phyloP scores from a whole-genome alignment of 2,888 invertebrate genomes.

The Xanthia togata region DNA sequence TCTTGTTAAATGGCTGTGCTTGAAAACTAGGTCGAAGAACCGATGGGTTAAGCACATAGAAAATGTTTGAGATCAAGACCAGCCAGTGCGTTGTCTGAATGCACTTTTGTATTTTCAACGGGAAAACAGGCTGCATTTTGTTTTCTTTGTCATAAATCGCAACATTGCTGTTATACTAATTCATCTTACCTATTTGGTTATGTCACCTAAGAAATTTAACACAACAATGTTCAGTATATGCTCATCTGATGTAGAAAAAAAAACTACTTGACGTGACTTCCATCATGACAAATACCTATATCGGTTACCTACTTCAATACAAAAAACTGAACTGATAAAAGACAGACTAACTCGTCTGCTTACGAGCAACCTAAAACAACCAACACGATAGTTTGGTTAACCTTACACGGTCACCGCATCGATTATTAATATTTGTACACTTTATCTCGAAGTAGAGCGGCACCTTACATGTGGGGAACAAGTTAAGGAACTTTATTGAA shows the following conservation, averaged over 20 bases:
- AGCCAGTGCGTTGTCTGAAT: neutral
- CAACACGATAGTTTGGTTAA: conserved; percentile 30
- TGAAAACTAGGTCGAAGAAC: neutral
- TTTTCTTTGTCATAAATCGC: neutral
- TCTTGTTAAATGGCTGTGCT: conserved; percentile 1
- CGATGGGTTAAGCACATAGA: accelerated
- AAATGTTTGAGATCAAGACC: neutral
- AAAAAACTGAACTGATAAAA: conserved; percentile 26
- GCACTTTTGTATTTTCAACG: neutral
- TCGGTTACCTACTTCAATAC: conserved; percentile 7
- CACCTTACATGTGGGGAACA: conserved; percentile 56
- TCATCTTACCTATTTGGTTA: neutral
- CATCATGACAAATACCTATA: neutral
- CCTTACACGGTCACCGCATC: conserved; percentile 56
- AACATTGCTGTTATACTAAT: neutral
- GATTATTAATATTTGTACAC: conserved; percentile 62
- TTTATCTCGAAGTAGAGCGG: conserved; percentile 61
- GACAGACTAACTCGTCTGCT: conserved; percentile 13
- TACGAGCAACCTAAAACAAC: conserved; percentile 46
- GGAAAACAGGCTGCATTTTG: neutral
- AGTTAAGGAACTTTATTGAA: conserved; percentile 58
- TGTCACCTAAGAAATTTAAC: neutral
- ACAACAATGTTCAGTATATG: neutral
- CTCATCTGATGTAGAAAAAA: neutral
- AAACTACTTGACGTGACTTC: neutral